A percentile compares a stretch with the other conserved stretches of the same genome.
Evolutionary conservation across 2,797 vertebrate species (phyloP).

Genomic region (Mergus octosetaceus): DNA sequence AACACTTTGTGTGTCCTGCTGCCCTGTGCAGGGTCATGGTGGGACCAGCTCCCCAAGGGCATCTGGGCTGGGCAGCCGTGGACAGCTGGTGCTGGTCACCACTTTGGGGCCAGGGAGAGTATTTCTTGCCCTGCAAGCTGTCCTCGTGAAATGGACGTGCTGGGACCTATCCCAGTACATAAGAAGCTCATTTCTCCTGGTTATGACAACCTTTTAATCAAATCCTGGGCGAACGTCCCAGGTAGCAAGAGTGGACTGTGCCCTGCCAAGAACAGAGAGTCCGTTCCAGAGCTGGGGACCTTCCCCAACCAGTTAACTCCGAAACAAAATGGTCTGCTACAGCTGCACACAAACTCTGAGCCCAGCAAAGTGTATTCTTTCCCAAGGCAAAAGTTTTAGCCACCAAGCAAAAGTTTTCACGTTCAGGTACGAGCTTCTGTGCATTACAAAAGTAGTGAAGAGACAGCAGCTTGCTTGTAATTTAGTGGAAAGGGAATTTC

Average conservation of each 20-base stretch:
- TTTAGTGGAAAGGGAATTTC: background rate
- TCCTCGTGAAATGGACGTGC: background rate
- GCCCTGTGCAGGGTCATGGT: background rate
- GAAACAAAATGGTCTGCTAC: background rate
- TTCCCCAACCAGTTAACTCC: background rate
- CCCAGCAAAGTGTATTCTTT: background rate
- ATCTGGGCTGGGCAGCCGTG: background rate
- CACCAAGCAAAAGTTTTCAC: background rate
- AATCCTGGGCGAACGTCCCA: constrained; percentile 8
- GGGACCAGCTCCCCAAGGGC: background rate
- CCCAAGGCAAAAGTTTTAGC: background rate
- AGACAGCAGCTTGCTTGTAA: fast-evolving
- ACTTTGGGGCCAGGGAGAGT: background rate
- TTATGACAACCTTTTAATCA: constrained; percentile 48
- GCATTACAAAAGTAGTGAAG: background rate
- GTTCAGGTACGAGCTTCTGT: background rate
- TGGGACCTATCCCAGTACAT: constrained; percentile 20
- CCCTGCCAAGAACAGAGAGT: constrained; percentile 53
- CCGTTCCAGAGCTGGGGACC: background rate
- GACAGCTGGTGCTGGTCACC: background rate
- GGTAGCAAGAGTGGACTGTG: background rate
- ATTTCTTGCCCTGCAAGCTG: background rate
- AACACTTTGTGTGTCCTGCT: background rate
- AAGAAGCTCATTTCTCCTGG: background rate
- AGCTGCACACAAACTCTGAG: background rate